Evolutionary conservation across 1,140 invertebrate genomes (phyloP).

Genomic region (Macrobrachium rosenbergii): DNA sequence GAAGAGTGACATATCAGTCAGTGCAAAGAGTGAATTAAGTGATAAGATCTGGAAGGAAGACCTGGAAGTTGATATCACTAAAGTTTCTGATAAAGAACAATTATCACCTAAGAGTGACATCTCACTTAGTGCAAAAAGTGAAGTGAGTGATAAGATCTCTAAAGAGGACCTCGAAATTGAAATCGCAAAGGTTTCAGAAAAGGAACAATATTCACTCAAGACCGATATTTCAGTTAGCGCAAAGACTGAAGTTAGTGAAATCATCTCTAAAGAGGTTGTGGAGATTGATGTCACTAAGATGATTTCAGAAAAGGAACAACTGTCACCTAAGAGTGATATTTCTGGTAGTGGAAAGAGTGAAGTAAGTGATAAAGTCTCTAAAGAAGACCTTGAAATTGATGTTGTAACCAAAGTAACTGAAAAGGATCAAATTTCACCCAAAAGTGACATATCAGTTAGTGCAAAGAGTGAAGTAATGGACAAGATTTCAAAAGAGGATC

Average conservation of each 20-base stretch:
- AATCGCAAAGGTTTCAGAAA: slow-evolving; percentile 54
- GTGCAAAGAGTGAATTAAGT: slow-evolving; percentile 33
- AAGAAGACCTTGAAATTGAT: slow-evolving; percentile 20
- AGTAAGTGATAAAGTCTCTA: slow-evolving; percentile 6
- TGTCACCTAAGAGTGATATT: slow-evolving; percentile 40
- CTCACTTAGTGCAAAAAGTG: slow-evolving; percentile 24
- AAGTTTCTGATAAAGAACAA: slow-evolving; percentile 15
- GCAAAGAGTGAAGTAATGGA: slow-evolving; percentile 40
- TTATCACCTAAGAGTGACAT: slow-evolving; percentile 45
- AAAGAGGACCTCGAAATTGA: slow-evolving; percentile 24
- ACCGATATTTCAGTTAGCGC: slow-evolving; percentile 45
- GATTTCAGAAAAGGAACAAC: slow-evolving; percentile 17
- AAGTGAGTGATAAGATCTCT: background rate
- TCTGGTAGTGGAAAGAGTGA: slow-evolving; percentile 38
- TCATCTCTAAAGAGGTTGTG: background rate
- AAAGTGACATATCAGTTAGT: slow-evolving; percentile 35
- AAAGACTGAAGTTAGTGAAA: slow-evolving; percentile 17
- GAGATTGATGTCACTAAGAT: slow-evolving; percentile 9
- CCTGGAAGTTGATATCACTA: slow-evolving; percentile 22
- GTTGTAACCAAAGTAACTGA: background rate
- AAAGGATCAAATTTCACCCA: slow-evolving; percentile 19
- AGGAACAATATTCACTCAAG: slow-evolving; percentile 54
- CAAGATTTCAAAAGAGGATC: slow-evolving; percentile 39
- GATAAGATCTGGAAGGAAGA: slow-evolving; percentile 41
- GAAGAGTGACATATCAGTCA: slow-evolving; percentile 45